Base-by-base conservation (phyloP, 1,140 invertebrate genomes). In the Drosophila athabasca region DNA sequence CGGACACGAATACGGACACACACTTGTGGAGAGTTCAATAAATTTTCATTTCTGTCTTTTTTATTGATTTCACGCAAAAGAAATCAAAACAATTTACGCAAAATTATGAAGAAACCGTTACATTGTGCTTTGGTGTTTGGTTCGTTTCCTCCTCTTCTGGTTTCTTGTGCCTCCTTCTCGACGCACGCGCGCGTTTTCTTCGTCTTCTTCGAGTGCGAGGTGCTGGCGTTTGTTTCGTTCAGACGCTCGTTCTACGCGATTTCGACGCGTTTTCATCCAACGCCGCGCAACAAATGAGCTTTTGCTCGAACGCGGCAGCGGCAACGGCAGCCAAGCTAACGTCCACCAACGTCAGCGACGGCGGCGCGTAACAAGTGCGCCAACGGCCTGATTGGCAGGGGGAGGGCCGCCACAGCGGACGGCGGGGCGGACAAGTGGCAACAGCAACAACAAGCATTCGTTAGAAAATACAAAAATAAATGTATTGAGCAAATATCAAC, bases 81-180 rank as follows among this genome's bases (percentile, higher is more conserved):
- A 76, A 88, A 89, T 83, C 83, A 89, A 88, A 88, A 88, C 83
- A 88, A 83, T 88, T 89, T 74, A 83, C 79, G 76, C 83, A 68
- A 88, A 87, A 73, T 60, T 44, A 51, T 82, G 46, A 60, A 66
- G 62, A 71, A 62, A 65, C 70, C 82, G 69, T 87, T 87, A 87
- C 82, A 62, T 71, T 66, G 53, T 51, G 60, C 17, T 60, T 67
- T 39, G 68, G 8, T 46, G 50, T 44, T n/a, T n/a, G n/a, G 29
- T 43, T 26, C 53, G 13, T 51, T 11, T 19, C 45, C 50, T n/a
- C 58, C 58, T 24, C 19, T 64, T 22, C 24, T 31, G 17, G 15
- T 58, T 68, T 29, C 41, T 51, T 50, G 9, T 9, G 22, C 7
- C 67, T 57, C 24, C 43, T 50, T 29, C 46, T 79, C 43, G 49